phyloP scores from a whole-genome alignment of 2,888 invertebrate species.

The Acrobasis repandana region DNA sequence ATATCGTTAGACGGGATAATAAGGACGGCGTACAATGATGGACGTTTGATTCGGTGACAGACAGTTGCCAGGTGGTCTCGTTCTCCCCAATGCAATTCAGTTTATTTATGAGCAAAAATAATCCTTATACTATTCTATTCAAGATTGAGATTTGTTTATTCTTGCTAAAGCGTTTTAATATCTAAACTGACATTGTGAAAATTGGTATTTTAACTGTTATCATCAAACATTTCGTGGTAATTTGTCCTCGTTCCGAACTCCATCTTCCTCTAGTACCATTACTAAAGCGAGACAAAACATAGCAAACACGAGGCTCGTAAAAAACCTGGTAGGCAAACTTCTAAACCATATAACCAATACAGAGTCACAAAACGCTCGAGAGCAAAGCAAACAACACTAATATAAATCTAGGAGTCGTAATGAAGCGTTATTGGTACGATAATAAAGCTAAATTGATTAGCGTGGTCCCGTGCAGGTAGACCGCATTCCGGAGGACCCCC shows the following conservation, averaged over 20 bases:
- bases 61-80: constrained; percentile 57
- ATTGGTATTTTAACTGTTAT: not conserved
- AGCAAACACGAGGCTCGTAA: constrained; percentile 36
- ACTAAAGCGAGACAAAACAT: constrained; percentile 28
- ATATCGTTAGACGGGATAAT: constrained; percentile 60
- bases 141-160: not conserved
- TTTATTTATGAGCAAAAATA: not conserved
- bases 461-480: constrained; percentile 78
- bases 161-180: not conserved
- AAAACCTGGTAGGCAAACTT: constrained; percentile 53
- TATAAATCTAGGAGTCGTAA: constrained; percentile 70
- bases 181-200: not conserved
- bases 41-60: constrained; percentile 53
- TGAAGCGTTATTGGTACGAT: constrained; percentile 78
- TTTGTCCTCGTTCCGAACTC: not conserved
- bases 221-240: not conserved
- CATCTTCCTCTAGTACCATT: constrained; percentile 9
- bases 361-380: constrained; percentile 47
- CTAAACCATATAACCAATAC: constrained; percentile 46
- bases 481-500: constrained; percentile 67
- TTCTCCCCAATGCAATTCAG: constrained; percentile 30
- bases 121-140: not conserved
- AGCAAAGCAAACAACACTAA: constrained; percentile 60
- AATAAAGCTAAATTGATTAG: constrained; percentile 83
- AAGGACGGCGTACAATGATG: constrained; percentile 51